These are phyloP conservation scores for Coremacera marginata DNA, from an alignment of 2,888 invertebrate species.

Conservation along the genomic window DNA sequence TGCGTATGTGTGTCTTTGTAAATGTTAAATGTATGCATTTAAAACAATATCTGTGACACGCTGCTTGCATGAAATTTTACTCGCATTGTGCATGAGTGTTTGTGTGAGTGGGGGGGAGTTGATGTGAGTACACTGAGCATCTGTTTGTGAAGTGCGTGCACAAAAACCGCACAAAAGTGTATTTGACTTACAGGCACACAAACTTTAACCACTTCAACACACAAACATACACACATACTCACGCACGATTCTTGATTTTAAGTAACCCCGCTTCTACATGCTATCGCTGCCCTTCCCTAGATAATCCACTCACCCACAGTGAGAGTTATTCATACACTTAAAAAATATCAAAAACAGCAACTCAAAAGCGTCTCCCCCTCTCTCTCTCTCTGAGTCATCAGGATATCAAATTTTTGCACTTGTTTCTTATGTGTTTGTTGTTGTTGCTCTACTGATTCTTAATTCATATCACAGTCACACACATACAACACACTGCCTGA, in stretches of 20 bases:
- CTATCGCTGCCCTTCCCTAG: too few relatives aligned
- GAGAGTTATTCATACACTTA: neutral
- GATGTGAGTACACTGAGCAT: neutral
- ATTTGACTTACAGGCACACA: too few relatives aligned
- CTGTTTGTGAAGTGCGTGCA: neutral
- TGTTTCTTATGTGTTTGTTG: neutral
- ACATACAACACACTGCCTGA: neutral
- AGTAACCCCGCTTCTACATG: too few relatives aligned
- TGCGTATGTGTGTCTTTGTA: neutral
- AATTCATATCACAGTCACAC: neutral
- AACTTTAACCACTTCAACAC: too few relatives aligned
- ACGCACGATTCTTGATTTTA: too few relatives aligned
- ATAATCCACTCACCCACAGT: neutral
- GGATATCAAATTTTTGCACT: slow-evolving; percentile 9
- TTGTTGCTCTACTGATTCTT: neutral
- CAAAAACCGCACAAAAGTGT: too few relatives aligned
- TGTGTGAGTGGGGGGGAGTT: neutral
- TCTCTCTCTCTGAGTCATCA: neutral
- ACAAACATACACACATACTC: too few relatives aligned
- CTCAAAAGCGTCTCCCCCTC: neutral
- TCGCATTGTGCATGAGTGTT: neutral
- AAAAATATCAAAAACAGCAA: neutral
- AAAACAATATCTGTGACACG: neutral
- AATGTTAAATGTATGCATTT: neutral
- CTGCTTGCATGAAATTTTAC: neutral